These are phyloP conservation scores for Cheilosia variabilis DNA, from an alignment of 2,888 invertebrate genomes.

Conservation along the genomic window DNA sequence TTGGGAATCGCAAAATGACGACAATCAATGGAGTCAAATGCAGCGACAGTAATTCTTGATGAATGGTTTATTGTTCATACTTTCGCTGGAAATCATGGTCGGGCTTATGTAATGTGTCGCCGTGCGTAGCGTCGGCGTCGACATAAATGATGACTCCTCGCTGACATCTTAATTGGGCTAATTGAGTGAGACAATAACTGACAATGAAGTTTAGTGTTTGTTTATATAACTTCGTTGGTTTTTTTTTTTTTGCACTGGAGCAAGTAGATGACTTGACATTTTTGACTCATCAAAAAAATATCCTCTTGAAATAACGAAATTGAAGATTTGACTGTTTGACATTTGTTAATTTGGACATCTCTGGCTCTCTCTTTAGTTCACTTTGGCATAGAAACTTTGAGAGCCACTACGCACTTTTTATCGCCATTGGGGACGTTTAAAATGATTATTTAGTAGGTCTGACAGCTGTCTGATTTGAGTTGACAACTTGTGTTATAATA, in stretches of 20 bases:
- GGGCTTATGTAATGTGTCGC: conserved; percentile 32
- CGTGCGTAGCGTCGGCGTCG: background rate
- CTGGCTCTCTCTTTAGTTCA: no score
- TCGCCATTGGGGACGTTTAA: no score
- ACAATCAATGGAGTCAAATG: conserved; percentile 25
- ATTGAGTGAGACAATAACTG: conserved; percentile 36
- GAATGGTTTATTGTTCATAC: conserved; percentile 40
- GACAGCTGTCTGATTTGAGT: no score
- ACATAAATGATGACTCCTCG: conserved; percentile 3
- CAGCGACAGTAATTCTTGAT: conserved; percentile 25
- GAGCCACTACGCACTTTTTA: no score
- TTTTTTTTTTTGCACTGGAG: conserved; percentile 8
- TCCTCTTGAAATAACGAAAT: no score
- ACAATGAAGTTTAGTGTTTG: background rate
- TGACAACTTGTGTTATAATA: no score
- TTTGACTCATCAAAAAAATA: background rate
- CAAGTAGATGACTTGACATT: background rate
- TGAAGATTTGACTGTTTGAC: no score
- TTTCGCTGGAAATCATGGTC: conserved; percentile 43
- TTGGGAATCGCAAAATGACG: conserved; percentile 30
- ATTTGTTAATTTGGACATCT: no score
- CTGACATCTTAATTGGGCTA: conserved; percentile 35
- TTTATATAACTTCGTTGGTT: conserved; percentile 23
- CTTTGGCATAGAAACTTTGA: no score
- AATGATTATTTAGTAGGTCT: no score